Base-by-base conservation (phyloP, 2,888 invertebrate species). In the Tiliacea aurago region DNA sequence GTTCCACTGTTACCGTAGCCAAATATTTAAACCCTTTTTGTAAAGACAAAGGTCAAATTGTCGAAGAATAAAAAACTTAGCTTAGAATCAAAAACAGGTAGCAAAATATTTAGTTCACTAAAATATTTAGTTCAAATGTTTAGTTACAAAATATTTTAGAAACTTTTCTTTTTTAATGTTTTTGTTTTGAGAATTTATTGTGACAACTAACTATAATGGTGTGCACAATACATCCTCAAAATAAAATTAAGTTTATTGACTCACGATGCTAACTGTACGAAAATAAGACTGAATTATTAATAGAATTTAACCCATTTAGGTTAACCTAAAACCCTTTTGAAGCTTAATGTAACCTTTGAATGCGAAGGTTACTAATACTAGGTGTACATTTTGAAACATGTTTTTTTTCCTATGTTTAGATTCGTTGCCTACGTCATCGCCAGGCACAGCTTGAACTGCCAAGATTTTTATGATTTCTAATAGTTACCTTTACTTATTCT, bases 261-360 rank as follows among this genome's bases (percentile, higher is more conserved):
- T 72, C 53, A 37, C 6, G 6, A 37, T 45, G 72, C 37, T 45
- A 37, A 61, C 61, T n/a, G 61, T 62, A 73, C 73, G 45, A 13
- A 28, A n/a, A 47, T 41, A 58, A 58, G 0, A 43, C 28, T 58
- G 18, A 70, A 72, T 72, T 61, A 18, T 47, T 73, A 18, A 73
- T 72, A 61, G 20, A 61, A 72, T 53, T 53, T 47, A 53, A 72
- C 28, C 37, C 53, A 73, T 62, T 62, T 73, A 62, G 61, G 61
- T 62, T 63, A 49, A 73, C 73, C 73, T 62, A 33, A 61, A 47
- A 41, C 20, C 45, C 45, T 37, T 61, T 41, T 55, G 18, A n/a
- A 62, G 62, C 28, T 37, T 72, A n/a, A 20, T 72, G 49, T 61
- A 37, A 37, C 72, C 45, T 45, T 72, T 72, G 47, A 49, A 61